These are phyloP conservation scores for Cydia amplana DNA, from an alignment of 1,140 invertebrate species.

Conservation along the genomic window DNA sequence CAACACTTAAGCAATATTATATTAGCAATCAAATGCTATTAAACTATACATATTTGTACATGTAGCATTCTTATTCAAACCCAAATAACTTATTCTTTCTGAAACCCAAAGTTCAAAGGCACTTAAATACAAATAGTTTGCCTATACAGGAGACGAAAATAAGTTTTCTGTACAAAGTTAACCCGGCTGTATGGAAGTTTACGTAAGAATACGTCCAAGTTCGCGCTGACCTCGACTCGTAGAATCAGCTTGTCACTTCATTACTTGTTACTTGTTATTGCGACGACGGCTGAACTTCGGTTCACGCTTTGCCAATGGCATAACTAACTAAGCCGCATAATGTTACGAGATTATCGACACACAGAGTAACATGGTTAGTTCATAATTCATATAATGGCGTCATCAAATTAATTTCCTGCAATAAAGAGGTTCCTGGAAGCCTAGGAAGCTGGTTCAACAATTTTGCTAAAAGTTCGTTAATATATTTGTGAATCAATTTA, in stretches of 20 bases:
- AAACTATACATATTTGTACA: not conserved
- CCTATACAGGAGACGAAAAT: slow-evolving; percentile 22
- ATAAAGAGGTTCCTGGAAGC: not conserved
- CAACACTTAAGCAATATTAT: too few relatives aligned
- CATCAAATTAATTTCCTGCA: not conserved
- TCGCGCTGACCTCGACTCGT: slow-evolving; percentile 35
- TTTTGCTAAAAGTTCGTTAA: not conserved
- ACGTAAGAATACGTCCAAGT: slow-evolving; percentile 29
- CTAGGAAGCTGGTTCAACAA: not conserved
- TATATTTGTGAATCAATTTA: not conserved
- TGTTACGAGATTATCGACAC: not conserved
- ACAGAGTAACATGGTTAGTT: not conserved
- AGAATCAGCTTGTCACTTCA: slow-evolving; percentile 36
- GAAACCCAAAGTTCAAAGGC: slow-evolving; percentile 21
- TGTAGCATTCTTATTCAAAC: not conserved
- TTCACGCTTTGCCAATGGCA: slow-evolving; percentile 24
- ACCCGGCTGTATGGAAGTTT: slow-evolving; percentile 22
- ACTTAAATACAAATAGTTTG: slow-evolving; percentile 20
- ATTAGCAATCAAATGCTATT: too few relatives aligned
- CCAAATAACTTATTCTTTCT: not conserved
- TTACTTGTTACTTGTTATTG: slow-evolving; percentile 39
- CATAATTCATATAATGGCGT: not conserved
- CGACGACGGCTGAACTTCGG: slow-evolving; percentile 16
- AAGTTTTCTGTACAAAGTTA: slow-evolving; percentile 21
- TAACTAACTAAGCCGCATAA: slow-evolving; percentile 15